These are phyloP conservation scores for Netelia melanura DNA, from an alignment of 2,888 invertebrate genomes.

Conservation along the genomic window DNA sequence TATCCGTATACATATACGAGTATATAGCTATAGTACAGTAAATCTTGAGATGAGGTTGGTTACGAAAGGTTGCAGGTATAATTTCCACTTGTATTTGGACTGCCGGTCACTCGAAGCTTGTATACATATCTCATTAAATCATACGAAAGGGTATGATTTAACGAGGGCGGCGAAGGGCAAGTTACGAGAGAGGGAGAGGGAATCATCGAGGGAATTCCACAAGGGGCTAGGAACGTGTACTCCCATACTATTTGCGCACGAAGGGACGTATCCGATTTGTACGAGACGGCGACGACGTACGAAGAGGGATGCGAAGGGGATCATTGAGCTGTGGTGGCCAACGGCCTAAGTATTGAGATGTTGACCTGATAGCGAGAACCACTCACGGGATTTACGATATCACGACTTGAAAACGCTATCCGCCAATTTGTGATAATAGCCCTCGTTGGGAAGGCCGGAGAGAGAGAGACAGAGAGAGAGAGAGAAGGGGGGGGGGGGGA, in stretches of 20 bases:
- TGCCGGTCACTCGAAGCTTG: slow-evolving; percentile 64
- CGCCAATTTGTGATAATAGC: slow-evolving; percentile 77
- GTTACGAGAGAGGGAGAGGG: slow-evolving; percentile 38
- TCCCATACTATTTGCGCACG: background rate
- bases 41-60: slow-evolving; percentile 23
- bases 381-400: slow-evolving; percentile 74
- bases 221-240: slow-evolving; percentile 53
- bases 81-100: slow-evolving; percentile 70
- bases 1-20: background rate
- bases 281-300: slow-evolving; percentile 44
- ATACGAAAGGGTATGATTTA: slow-evolving; percentile 71
- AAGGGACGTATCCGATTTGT: slow-evolving; percentile 30
- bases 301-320: slow-evolving; percentile 35
- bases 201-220: slow-evolving; percentile 57
- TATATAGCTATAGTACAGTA: background rate
- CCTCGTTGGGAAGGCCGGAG: slow-evolving; percentile 46
- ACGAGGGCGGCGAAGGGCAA: slow-evolving; percentile 48
- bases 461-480: slow-evolving; percentile 43
- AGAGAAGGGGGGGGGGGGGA: slow-evolving; percentile 10
- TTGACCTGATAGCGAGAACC: slow-evolving; percentile 72
- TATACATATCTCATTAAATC: slow-evolving; percentile 68
- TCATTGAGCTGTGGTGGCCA: slow-evolving; percentile 67
- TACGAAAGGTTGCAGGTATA: slow-evolving; percentile 52
- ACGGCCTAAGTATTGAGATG: slow-evolving; percentile 74
- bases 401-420: slow-evolving; percentile 76